Base-by-base conservation (phyloP, 1,140 invertebrate species). In the Adoxophyes honmai region DNA sequence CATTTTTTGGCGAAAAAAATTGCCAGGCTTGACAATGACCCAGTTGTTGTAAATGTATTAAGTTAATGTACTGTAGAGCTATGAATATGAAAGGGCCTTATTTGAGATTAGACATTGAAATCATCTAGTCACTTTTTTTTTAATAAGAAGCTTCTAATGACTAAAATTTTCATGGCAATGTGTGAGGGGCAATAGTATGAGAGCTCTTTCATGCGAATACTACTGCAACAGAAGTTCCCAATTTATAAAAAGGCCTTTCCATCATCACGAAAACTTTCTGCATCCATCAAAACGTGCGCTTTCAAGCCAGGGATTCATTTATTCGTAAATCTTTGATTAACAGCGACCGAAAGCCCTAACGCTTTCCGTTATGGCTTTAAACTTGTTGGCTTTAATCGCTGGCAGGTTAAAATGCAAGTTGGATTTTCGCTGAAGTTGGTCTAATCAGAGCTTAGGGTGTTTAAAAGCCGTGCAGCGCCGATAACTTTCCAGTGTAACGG, bases 341-440 rank as follows among this genome's bases (percentile, higher is more conserved):
- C 39, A 18, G 39, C 14, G 10, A n/a, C 15, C 9, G 15, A 44
- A 44, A 18, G 18, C 39, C 15, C 15, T 16, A 9, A 15, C 18
- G 18, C 18, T 44, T 44, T 44, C 38, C 38, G 6, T 42, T 16
- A 42, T 42, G 38, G 10, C n/a, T 44, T 8, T 10, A 44, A 44
- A 44, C 39, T 44, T 44, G 16, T 44, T 44, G 39, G 16, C 10
- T 44, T 39, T 44, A 44, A 44, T 44, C 18, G 39, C 39, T 44
- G 9, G 39, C 16, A 3, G 18, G 39, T 44, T 44, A 44, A 44
- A 44, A 44, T 44, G 39, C 39, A 44, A 10, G 39, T 44, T 44
- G 39, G 18, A 44, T 44, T 44, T 21, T 8, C 39, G 39, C 15
- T 21, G 18, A 44, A 44, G 39, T 44, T 44, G 18, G 39, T 8